Evolutionary conservation across 2,113 vertebrate species (phyloP), one percentile per base, ranked within the genome.

Genomic region (Camelus dromedarius): DNA sequence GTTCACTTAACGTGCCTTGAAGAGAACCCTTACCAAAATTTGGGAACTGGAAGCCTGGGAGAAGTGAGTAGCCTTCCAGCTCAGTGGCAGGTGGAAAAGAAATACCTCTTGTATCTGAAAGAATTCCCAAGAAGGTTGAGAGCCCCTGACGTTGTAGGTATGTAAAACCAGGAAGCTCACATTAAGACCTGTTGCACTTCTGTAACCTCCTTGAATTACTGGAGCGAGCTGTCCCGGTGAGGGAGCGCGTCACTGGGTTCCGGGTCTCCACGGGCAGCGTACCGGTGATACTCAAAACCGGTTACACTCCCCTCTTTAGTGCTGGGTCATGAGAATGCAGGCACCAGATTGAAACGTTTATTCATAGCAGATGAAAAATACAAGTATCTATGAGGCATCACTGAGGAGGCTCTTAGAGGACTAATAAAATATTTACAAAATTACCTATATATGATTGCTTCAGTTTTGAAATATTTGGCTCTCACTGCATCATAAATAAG

Each of bases 81-180:
- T 96, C 62, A 94, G 80, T 98, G 96, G 96, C 98, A 98, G 96
- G 93, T 96, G 84, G 97, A 60, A 95, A 42, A 96, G 97, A 98
- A 97, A 94, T 98, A 93, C 97, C 97, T 96, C 97, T 98, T 98
- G 94, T 9, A 96, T 95, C 83, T 96, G 97, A 98, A 98, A 98
- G 97, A 97, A 98, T 98, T 98, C 97, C 98, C 98, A 97, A 89
- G 97, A 98, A 98, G 94, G 84, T 90, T 96, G 83, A 97, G 97
- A 98, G 96, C 96, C 97, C 96, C 97, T 98, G 97, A 98, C 98
- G 98, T 97, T 70, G 97, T 97, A 97, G 97, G 97, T 98, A 97
- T 98, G 98, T 98, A 98, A 98, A 98, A 97, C 97, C 94, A 77
- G 97, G 97, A 98, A 98, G 97, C 98, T 98, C 98, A 98, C 98